Base-by-base conservation (phyloP, 1,140 invertebrate species). In the Heliothis virescens region DNA sequence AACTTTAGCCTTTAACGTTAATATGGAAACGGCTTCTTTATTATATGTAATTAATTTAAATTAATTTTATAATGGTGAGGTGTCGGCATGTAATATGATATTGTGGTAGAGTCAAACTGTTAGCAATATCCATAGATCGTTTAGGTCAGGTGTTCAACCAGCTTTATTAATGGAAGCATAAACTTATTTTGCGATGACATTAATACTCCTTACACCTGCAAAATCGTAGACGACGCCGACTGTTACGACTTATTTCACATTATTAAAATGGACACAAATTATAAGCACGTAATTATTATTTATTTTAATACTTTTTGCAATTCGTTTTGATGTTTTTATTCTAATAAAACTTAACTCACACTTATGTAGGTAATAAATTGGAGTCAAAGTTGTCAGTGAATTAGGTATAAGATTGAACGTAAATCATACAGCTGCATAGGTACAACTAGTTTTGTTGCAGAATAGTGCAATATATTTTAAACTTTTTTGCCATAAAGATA, bases 21-120 rank as follows among this genome's bases (percentile, higher is more conserved):
- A 83, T 81, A 82, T 85, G 81, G 83, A 89, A 77, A 86, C 80
- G 79, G 80, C 85, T 85, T 83, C 82, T 79, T 79, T 81, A 79
- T 79, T 82, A 73, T 82, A 79, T 67, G 67, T 79, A 60, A 63
- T 78, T 75, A 79, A 78, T 60, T 67, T 21, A 48, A 73, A 75
- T 79, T 72, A 79, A 59, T 73, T 76, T 60, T 72, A 74, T 79
- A 65, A 48, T 79, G 21, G n/a, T 67, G 13, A 78, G 63, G 75
- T 69, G 75, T 77, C 74, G 60, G 74, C 60, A 41, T 53, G 74
- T 67, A 78, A 78, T 53, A 34, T 78, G 75, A 78, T 78, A 78
- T 67, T 67, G 75, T 69, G 67, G 75, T 65, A 59, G 69, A 63
- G 13, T 53, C 62, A 12, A 67, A 34, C 60, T 78, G 29, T 77